Base-by-base conservation (phyloP, 2,888 invertebrate species). In the Oxyscelio sp. region DNA sequence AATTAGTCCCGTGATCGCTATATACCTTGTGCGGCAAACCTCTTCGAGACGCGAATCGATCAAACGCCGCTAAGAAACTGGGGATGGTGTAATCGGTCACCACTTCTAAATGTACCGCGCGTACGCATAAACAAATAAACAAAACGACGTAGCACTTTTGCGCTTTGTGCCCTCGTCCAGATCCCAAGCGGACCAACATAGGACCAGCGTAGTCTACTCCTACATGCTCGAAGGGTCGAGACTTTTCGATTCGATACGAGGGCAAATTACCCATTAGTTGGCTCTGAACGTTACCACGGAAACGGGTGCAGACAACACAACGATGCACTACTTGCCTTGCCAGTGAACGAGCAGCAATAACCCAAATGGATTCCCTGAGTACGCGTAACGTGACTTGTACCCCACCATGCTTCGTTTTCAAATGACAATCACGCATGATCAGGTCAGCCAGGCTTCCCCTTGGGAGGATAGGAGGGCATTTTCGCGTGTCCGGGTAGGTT, bases 1-100 rank as follows among this genome's bases (percentile, higher is more conserved):
- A 92, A 48, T 87, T 91, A 6, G 88, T 89, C 3, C 91, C 90
- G 45, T 86, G 85, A 59, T 92, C 91, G 59, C 87, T 87, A 54
- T 83, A 71, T 13, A 89, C 65, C 8, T 80, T 63, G 2, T 17
- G n/a, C 6, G 85, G 83, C 0, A 63, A 24, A 0, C 90, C 89
- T 31, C 90, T 59, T 22, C 90, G 74, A n/a, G 87, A 52, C 0
- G 84, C 65, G 31, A 91, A 90, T 17, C 90, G 65, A 38, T 80
- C 56, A 21, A 87, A 84, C 0, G 90, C 87, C 0, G 87, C 88
- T 0, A 91, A 8, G 22, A 91, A 91, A 8, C 83, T 70, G 3
- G 82, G 74, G 0, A 88, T 63, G 1, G 88, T 21, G 15, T 89
- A 78, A 54, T 87, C 88, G 4, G 52, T 80, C 0, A 90, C 90